A percentile compares a stretch with the other conserved stretches of the same genome.
Evolutionary conservation across 1,140 invertebrate genomes (phyloP).

Genomic region (Polypedilum vanderplanki): DNA sequence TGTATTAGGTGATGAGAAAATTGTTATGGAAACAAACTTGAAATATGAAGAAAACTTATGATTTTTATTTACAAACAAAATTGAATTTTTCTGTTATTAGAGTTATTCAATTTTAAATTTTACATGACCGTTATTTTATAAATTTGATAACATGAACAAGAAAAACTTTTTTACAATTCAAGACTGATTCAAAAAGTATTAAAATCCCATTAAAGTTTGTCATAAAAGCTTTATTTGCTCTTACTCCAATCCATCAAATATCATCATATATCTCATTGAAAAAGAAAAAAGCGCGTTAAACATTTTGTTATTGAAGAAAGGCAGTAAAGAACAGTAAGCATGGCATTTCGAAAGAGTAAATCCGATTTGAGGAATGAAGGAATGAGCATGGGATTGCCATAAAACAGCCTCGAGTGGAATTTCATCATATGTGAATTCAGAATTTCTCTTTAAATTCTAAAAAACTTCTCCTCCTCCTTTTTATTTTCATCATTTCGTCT

Average conservation of each 20-base stretch:
- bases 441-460: neutral
- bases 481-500: no score
- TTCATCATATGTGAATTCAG: neutral
- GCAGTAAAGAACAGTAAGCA: neutral
- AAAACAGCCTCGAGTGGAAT: slow-evolving; percentile 3
- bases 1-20: no score
- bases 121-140: no score
- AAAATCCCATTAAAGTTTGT: no score
- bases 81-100: no score
- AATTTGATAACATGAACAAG: no score
- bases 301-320: neutral
- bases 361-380: neutral
- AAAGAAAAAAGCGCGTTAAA: neutral
- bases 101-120: no score
- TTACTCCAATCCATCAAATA: neutral
- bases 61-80: no score
- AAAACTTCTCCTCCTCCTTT: neutral
- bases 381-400: neutral
- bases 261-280: neutral
- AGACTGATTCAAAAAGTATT: no score
- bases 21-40: no score
- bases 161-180: no score
- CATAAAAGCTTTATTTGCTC: neutral
- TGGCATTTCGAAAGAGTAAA: neutral
- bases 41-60: no score